These are phyloP conservation scores for Promerops cafer DNA, from an alignment of 2,113 vertebrate genomes.

Conservation along the genomic window DNA sequence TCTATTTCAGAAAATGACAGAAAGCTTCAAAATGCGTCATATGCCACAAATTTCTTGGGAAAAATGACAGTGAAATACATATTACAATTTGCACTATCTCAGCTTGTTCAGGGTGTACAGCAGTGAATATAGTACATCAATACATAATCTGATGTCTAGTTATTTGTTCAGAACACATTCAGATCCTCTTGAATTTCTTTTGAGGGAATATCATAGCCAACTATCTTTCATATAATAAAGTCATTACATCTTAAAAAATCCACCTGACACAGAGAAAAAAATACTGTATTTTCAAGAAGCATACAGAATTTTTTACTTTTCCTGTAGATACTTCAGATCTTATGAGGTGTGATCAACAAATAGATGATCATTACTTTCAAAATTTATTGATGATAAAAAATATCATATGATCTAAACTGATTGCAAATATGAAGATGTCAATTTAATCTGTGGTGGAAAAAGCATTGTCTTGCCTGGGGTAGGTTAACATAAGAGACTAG, in stretches of 20 bases:
- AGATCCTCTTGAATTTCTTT: not conserved
- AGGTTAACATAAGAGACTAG: not conserved
- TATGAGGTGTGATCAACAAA: not conserved
- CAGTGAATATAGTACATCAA: not conserved
- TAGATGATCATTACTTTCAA: not conserved
- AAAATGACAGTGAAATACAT: not conserved
- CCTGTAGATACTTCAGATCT: not conserved
- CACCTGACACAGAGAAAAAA: not conserved
- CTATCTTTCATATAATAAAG: not conserved
- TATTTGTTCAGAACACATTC: not conserved
- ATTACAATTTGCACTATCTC: not conserved
- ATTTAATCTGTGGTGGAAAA: not conserved
- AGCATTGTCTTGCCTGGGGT: rapidly evolving
- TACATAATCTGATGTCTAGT: not conserved
- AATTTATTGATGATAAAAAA: not conserved
- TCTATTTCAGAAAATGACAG: not conserved
- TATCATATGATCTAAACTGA: not conserved
- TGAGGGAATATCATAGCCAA: not conserved
- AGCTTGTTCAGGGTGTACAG: not conserved
- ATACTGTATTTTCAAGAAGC: not conserved
- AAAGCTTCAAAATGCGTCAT: not conserved
- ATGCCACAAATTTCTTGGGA: not conserved
- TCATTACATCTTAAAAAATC: not conserved
- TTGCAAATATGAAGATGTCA: not conserved
- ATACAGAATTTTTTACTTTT: not conserved